Conservation (phyloP, 2,888 invertebrate species). For the Stenurella melanura region DNA sequence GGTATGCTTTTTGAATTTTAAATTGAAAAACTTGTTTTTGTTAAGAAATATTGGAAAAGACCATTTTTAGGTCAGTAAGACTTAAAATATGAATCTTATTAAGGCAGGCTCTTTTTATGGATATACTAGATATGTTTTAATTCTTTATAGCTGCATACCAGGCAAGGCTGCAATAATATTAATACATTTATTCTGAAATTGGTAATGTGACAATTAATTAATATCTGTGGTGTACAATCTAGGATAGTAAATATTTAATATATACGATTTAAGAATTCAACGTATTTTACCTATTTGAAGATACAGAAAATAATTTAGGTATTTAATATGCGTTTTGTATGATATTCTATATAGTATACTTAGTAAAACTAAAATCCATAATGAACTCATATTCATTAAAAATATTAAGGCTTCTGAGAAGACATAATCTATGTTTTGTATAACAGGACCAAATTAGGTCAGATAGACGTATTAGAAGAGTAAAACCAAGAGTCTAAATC, state of each 20-base stretch:
- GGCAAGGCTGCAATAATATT: background rate
- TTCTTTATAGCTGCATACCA: background rate
- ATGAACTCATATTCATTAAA: no score
- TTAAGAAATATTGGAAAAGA: background rate
- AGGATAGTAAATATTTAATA: background rate
- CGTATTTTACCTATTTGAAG: no score
- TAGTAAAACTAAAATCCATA: no score
- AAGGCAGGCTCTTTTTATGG: background rate
- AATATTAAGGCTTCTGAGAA: no score
- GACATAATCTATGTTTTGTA: no score
- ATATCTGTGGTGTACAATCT: background rate
- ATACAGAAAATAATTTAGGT: no score
- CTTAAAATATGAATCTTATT: conserved; percentile 3
- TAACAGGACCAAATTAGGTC: no score
- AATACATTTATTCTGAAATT: background rate
- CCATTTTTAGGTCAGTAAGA: conserved; percentile 31
- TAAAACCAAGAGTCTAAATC: no score
- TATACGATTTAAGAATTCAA: background rate
- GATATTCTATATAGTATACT: no score
- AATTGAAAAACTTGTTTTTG: conserved; percentile 20
- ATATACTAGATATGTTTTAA: background rate
- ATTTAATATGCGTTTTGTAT: no score
- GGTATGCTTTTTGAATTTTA: conserved; percentile 25
- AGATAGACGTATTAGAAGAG: no score
- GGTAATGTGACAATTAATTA: background rate